These are phyloP conservation scores for Lamellibrachia satsuma DNA, from an alignment of 2,888 invertebrate genomes.

Conservation along the genomic window DNA sequence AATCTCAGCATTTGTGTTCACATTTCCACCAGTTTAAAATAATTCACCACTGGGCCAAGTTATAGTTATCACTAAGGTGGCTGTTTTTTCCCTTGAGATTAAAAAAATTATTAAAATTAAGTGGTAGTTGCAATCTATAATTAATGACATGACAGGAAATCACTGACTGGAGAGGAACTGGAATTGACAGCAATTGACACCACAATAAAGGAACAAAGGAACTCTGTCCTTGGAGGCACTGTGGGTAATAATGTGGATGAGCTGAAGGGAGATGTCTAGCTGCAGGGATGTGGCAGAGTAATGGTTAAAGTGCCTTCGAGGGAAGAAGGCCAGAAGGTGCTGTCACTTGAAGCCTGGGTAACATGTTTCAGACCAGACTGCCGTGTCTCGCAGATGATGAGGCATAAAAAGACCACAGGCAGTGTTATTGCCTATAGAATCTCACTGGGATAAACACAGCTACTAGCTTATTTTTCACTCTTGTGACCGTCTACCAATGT, in stretches of 20 bases:
- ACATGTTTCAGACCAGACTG: not conserved
- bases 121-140: not conserved
- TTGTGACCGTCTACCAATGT: not conserved
- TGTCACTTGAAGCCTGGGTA: not conserved
- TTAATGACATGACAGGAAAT: not conserved
- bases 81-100: not conserved
- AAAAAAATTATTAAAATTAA: not conserved
- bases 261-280: not conserved
- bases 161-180: not conserved
- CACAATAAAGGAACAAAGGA: not conserved
- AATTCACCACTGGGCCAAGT: not conserved
- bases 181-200: conserved; percentile 3
- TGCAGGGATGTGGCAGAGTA: not conserved
- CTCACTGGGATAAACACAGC: not conserved
- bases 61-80: not conserved
- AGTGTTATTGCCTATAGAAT: not conserved
- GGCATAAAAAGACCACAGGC: not conserved
- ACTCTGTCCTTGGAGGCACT: not conserved
- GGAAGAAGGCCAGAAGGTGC: not conserved
- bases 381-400: not conserved
- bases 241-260: not conserved
- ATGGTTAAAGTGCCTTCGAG: not conserved
- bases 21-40: not conserved
- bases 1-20: not conserved
- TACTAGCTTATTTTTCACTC: not conserved